Evolutionary conservation across 2,797 vertebrate species (phyloP).

Genomic region (Hirundo rustica): DNA sequence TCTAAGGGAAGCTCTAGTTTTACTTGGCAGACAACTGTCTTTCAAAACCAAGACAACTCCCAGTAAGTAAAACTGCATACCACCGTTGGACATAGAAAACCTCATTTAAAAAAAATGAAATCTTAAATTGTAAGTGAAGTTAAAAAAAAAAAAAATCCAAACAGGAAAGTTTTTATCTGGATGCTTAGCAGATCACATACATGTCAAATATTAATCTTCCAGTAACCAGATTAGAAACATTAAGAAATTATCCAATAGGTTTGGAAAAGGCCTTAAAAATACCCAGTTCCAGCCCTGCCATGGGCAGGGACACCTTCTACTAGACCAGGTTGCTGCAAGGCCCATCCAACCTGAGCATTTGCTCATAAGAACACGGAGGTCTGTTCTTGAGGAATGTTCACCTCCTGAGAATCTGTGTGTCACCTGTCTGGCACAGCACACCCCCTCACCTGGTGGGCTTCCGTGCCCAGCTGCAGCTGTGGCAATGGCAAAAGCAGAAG

Average conservation of each 20-base stretch:
- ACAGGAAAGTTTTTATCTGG: background rate
- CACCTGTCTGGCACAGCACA: background rate
- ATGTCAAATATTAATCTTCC: background rate
- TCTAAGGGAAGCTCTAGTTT: no score
- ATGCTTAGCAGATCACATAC: background rate
- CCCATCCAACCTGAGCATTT: background rate
- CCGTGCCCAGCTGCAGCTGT: constrained; percentile 94
- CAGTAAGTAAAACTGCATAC: background rate
- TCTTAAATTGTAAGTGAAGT: background rate
- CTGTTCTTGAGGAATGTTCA: background rate
- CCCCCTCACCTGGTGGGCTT: constrained; percentile 87
- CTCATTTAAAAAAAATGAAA: background rate
- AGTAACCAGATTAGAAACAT: background rate
- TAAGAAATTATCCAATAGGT: background rate
- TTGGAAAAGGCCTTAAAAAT: background rate
- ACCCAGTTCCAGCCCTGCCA: background rate
- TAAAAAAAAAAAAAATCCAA: background rate
- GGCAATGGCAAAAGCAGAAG: constrained; percentile 96
- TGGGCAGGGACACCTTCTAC: background rate
- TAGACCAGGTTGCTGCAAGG: background rate
- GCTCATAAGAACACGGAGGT: background rate
- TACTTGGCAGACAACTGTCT: no score
- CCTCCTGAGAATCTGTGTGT: background rate
- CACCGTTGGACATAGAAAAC: background rate
- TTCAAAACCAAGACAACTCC: no score